Evolutionary conservation across 2,113 vertebrate species (phyloP).

Genomic region (Symphodus melops): DNA sequence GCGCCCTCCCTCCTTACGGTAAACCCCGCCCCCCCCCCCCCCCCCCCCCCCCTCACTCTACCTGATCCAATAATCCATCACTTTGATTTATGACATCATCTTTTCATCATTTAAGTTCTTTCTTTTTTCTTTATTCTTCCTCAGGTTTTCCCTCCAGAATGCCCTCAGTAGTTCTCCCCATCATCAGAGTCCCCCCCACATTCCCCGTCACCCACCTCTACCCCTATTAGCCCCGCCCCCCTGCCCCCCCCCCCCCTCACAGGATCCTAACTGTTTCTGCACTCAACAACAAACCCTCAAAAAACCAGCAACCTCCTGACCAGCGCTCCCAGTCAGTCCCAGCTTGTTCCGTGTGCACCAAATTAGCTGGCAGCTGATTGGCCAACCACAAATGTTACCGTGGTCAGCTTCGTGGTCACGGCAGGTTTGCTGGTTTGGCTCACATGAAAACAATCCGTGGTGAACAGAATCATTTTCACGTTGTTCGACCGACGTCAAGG

Average conservation of each 20-base stretch:
- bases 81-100: constrained; percentile 21
- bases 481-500: too few relatives aligned
- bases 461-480: too few relatives aligned
- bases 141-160: constrained; percentile 73
- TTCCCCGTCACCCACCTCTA: constrained; percentile 65
- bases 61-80: constrained; percentile 32
- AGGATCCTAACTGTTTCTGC: constrained; percentile 2
- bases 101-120: constrained; percentile 51
- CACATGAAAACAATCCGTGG: too few relatives aligned
- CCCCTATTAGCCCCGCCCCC: constrained; percentile 49
- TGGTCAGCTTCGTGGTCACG: too few relatives aligned
- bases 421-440: too few relatives aligned
- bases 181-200: constrained; percentile 63
- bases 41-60: background rate
- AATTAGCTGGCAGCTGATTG: background rate
- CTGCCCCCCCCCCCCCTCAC: background rate
- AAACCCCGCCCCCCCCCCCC: too few relatives aligned
- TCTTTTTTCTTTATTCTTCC: constrained; percentile 44
- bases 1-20: constrained; percentile 87
- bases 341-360: background rate
- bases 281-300: background rate
- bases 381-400: too few relatives aligned
- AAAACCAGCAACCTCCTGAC: background rate
- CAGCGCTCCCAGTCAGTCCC: background rate
- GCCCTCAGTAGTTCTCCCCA: constrained; percentile 68